Conservation (phyloP, 1,140 invertebrate genomes). For the Eupristina koningsbergeri region DNA sequence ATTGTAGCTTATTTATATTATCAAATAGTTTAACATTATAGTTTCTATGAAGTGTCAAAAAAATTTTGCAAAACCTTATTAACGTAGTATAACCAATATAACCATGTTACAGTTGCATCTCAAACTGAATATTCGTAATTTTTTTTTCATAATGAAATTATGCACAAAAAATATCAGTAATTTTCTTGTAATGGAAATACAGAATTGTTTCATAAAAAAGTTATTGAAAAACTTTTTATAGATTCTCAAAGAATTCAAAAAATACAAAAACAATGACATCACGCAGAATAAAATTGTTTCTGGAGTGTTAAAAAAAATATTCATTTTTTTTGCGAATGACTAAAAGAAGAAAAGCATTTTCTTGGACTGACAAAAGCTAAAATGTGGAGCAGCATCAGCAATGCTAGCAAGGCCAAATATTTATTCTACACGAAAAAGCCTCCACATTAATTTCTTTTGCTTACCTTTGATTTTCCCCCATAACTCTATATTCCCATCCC, state of each 20-base stretch:
- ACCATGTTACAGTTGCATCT: background rate
- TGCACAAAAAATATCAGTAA: background rate
- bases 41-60: background rate
- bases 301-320: slow-evolving; percentile 6
- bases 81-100: background rate
- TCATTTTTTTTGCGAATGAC: background rate
- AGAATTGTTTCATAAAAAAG: background rate
- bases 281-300: background rate
- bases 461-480: background rate
- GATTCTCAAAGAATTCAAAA: background rate
- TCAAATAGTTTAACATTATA: background rate
- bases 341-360: slow-evolving; percentile 20
- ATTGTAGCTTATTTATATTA: no score
- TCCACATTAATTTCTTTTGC: slow-evolving; percentile 25
- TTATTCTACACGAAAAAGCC: slow-evolving; percentile 28
- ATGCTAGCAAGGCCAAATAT: slow-evolving; percentile 25
- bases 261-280: background rate
- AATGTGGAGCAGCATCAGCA: background rate
- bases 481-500: no score
- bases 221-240: background rate
- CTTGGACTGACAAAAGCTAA: slow-evolving; percentile 1
- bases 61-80: no score
- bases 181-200: background rate
- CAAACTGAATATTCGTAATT: background rate
- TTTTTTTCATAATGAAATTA: background rate